These are phyloP conservation scores for Pyrgus malvae DNA, from an alignment of 2,888 invertebrate genomes.

Conservation along the genomic window DNA sequence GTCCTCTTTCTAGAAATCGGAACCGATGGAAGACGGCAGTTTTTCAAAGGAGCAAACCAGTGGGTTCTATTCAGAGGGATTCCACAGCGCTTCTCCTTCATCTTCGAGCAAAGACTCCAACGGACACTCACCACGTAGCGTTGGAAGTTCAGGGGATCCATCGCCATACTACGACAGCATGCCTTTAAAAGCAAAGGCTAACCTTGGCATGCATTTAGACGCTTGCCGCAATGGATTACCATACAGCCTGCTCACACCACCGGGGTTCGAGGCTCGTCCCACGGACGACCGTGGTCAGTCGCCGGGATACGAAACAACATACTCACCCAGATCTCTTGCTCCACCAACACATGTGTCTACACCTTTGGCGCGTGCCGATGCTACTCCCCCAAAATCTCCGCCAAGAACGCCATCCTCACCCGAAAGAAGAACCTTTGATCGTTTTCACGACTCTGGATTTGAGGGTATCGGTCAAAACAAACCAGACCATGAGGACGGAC, in stretches of 20 bases:
- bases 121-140: slow-evolving; percentile 73
- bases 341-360: slow-evolving; percentile 64
- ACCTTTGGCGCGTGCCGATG: slow-evolving; percentile 60
- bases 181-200: slow-evolving; percentile 69
- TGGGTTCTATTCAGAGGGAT: slow-evolving; percentile 83
- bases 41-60: slow-evolving; percentile 82
- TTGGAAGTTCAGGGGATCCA: slow-evolving; percentile 65
- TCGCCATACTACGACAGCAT: slow-evolving; percentile 65
- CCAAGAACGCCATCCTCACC: slow-evolving; percentile 62
- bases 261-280: slow-evolving; percentile 72
- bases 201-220: slow-evolving; percentile 69
- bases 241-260: slow-evolving; percentile 84
- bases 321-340: slow-evolving; percentile 58
- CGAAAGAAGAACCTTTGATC: slow-evolving; percentile 60
- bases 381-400: slow-evolving; percentile 74
- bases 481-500: slow-evolving; percentile 67
- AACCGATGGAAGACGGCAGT: slow-evolving; percentile 70
- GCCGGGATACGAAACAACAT: slow-evolving; percentile 57
- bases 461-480: slow-evolving; percentile 60
- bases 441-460: slow-evolving; percentile 77
- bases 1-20: slow-evolving; percentile 79
- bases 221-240: slow-evolving; percentile 71
- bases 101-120: slow-evolving; percentile 79
- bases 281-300: slow-evolving; percentile 60
- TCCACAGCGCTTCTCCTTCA: slow-evolving; percentile 82